A percentile compares a stretch with the other conserved stretches of the same genome.
These are phyloP conservation scores for Torymus aiolomorphi DNA, from an alignment of 2,888 invertebrate species.

Conservation along the genomic window DNA sequence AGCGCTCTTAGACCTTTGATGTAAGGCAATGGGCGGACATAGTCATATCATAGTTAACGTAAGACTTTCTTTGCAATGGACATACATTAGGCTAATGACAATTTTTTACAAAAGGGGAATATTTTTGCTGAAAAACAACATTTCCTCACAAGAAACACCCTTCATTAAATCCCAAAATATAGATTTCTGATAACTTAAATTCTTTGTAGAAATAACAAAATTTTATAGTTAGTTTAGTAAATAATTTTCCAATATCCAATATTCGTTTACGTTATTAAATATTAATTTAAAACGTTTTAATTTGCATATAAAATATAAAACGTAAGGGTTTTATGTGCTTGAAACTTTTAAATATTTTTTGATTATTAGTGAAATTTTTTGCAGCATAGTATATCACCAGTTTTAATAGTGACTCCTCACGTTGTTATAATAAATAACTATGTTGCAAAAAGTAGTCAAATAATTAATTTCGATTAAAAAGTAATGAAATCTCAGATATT, in stretches of 20 bases:
- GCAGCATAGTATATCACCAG: slow-evolving; percentile 5
- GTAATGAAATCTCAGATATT: too few species aligned
- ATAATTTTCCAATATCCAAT: too few species aligned
- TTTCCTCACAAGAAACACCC: not conserved
- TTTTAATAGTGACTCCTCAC: not conserved
- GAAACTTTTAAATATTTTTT: too few species aligned
- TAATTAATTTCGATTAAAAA: too few species aligned
- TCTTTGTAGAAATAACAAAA: too few species aligned
- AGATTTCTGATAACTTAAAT: too few species aligned
- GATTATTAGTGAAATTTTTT: not conserved
- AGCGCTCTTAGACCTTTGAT: slow-evolving; percentile 56
- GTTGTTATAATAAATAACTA: slow-evolving; percentile 8
- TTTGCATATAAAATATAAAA: too few species aligned
- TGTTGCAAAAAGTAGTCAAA: not conserved
- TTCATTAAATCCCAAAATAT: too few species aligned
- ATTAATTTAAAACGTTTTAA: too few species aligned
- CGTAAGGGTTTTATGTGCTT: too few species aligned
- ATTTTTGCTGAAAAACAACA: slow-evolving; percentile 46
- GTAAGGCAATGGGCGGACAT: slow-evolving; percentile 72
- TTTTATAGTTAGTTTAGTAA: too few species aligned
- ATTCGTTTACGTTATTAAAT: too few species aligned
- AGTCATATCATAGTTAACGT: slow-evolving; percentile 73
- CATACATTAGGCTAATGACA: slow-evolving; percentile 57
- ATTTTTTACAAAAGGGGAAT: slow-evolving; percentile 26
- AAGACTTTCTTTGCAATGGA: slow-evolving; percentile 66